phyloP scores from a whole-genome alignment of 2,113 vertebrate genomes.

The Butorides virescens region DNA sequence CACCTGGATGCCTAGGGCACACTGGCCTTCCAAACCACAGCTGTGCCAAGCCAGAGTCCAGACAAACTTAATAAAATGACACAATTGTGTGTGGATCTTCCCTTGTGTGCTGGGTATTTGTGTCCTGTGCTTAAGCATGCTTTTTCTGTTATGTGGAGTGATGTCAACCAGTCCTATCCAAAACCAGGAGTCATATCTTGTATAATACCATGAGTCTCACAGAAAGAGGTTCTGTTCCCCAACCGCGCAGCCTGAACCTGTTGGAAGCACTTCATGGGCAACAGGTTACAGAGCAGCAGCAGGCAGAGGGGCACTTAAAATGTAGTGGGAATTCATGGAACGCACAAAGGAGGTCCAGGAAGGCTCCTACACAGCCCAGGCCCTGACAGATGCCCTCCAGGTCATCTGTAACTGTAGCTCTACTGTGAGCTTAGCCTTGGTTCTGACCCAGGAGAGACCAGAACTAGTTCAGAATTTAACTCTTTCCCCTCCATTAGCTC shows the following conservation, averaged over 20 bases:
- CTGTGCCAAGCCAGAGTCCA: background rate
- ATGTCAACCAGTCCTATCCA: background rate
- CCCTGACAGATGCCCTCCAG: background rate
- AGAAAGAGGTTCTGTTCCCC: background rate
- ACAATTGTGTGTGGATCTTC: background rate
- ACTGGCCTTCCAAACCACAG: background rate
- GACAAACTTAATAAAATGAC: conserved; percentile 7
- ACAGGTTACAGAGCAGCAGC: background rate
- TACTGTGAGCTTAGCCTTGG: background rate
- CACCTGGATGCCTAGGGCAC: background rate
- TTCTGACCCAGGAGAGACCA: background rate
- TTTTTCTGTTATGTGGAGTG: background rate
- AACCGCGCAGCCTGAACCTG: background rate
- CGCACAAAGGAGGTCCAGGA: background rate
- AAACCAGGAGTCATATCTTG: background rate
- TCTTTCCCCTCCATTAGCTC: background rate
- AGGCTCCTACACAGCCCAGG: background rate
- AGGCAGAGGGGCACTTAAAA: background rate
- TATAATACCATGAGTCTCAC: background rate
- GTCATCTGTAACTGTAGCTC: background rate
- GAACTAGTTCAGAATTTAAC: background rate
- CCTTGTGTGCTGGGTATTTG: background rate
- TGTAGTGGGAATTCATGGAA: background rate
- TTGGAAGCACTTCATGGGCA: background rate
- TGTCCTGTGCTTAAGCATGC: background rate